phyloP scores from a whole-genome alignment of 2,797 vertebrate genomes.

The Tinamus major region DNA sequence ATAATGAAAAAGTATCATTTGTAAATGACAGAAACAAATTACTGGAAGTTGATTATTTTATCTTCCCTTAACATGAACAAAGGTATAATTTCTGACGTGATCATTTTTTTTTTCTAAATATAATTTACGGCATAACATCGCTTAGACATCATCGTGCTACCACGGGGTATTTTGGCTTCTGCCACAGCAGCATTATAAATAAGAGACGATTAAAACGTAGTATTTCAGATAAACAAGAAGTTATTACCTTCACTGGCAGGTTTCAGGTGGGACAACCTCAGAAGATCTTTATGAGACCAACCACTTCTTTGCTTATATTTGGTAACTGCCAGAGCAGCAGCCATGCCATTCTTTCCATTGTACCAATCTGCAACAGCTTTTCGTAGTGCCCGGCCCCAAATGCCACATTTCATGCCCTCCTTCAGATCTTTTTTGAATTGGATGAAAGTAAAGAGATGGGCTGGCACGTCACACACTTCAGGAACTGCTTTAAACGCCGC shows the following conservation, averaged over 20 bases:
- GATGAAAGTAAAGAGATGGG: constrained; percentile 91
- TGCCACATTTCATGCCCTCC: constrained; percentile 92
- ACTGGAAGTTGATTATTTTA: neutral
- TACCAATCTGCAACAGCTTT: constrained; percentile 96
- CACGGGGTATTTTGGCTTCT: neutral
- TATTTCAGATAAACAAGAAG: constrained; percentile 45
- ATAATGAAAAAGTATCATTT: neutral
- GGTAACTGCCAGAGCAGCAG: constrained; percentile 89
- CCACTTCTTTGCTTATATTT: constrained; percentile 92
- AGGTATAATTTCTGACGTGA: neutral
- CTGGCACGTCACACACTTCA: constrained; percentile 88
- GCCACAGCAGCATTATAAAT: neutral
- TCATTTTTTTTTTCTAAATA: neutral
- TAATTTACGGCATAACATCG: neutral
- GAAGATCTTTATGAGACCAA: constrained; percentile 95
- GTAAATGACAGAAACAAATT: neutral
- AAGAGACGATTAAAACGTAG: neutral
- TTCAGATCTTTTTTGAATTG: constrained; percentile 95
- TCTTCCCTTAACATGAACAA: neutral
- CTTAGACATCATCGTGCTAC: neutral
- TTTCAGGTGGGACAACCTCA: constrained; percentile 93
- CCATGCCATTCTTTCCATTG: constrained; percentile 89
- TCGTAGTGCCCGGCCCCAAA: constrained; percentile 94
- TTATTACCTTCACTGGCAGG: constrained; percentile 89
- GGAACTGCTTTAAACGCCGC: constrained; percentile 88